A percentile compares a stretch with the other conserved stretches of the same genome.
phyloP scores from a whole-genome alignment of 2,113 vertebrate genomes.

The Fregata magnificens region DNA sequence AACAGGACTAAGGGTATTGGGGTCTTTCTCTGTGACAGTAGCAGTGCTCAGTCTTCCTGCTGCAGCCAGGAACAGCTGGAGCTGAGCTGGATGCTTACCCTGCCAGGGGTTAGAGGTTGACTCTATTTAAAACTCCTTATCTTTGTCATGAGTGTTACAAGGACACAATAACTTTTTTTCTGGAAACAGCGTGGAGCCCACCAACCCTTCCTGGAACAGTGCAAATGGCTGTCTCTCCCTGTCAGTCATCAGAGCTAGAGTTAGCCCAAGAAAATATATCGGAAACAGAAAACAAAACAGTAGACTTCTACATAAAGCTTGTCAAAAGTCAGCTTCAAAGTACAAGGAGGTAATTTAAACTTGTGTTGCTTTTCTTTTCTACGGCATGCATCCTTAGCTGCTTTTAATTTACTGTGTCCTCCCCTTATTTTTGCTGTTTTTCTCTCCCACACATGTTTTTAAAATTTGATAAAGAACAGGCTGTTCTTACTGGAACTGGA shows the following conservation, averaged over 20 bases:
- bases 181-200: not conserved
- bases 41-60: not conserved
- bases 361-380: not conserved
- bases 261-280: not conserved
- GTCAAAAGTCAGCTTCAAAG: not conserved
- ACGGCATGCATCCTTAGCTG: not conserved
- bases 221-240: not conserved
- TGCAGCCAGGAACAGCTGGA: not conserved
- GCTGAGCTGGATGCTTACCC: not conserved
- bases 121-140: not conserved
- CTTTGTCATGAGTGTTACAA: not conserved
- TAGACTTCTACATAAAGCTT: not conserved
- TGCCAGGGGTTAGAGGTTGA: not conserved
- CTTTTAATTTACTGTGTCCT: not conserved
- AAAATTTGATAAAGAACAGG: not conserved
- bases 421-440: not conserved
- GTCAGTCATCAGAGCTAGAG: not conserved
- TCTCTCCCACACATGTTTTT: not conserved
- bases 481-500: not conserved
- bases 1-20: not conserved
- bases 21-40: not conserved
- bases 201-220: not conserved
- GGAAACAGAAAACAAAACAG: not conserved
- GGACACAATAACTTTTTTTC: fast-evolving
- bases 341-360: not conserved